Evolutionary conservation across 2,113 vertebrate species (phyloP).

Genomic region (Hippoglossus stenolepis): DNA sequence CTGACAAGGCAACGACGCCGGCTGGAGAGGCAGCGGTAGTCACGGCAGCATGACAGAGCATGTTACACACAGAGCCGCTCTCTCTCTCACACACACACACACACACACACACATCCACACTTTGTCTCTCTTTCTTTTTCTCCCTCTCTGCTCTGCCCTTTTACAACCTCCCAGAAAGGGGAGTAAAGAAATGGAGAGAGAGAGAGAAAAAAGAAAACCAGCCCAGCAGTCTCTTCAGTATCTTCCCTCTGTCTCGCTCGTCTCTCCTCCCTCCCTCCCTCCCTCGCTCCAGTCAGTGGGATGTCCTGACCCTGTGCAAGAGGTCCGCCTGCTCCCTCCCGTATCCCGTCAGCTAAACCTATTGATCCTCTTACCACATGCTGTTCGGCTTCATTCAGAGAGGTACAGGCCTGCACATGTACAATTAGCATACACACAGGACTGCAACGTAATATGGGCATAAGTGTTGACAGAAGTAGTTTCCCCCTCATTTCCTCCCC

Average conservation of each 20-base stretch:
- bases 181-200: constrained; percentile 52
- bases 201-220: constrained; percentile 39
- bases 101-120: constrained; percentile 34
- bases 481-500: constrained; percentile 23
- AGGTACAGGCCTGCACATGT: constrained; percentile 46
- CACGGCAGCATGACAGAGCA: constrained; percentile 76
- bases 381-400: constrained; percentile 70
- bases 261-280: constrained; percentile 27
- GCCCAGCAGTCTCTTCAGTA: constrained; percentile 40
- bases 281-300: constrained; percentile 78
- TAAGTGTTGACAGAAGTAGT: constrained; percentile 46
- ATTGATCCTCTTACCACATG: constrained; percentile 85
- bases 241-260: constrained; percentile 53
- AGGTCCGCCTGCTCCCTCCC: constrained; percentile 81
- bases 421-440: constrained; percentile 26
- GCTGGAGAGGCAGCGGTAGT: constrained; percentile 56
- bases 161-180: constrained; percentile 54
- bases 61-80: constrained; percentile 66
- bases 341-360: constrained; percentile 87
- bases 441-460: not conserved
- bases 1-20: constrained; percentile 56
- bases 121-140: constrained; percentile 67
- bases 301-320: constrained; percentile 84
- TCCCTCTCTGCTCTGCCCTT: constrained; percentile 54
- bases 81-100: constrained; percentile 11